These are phyloP conservation scores for Porites divaricata DNA, from an alignment of 92 coral and sea anemone genomes.

Conservation along the genomic window DNA sequence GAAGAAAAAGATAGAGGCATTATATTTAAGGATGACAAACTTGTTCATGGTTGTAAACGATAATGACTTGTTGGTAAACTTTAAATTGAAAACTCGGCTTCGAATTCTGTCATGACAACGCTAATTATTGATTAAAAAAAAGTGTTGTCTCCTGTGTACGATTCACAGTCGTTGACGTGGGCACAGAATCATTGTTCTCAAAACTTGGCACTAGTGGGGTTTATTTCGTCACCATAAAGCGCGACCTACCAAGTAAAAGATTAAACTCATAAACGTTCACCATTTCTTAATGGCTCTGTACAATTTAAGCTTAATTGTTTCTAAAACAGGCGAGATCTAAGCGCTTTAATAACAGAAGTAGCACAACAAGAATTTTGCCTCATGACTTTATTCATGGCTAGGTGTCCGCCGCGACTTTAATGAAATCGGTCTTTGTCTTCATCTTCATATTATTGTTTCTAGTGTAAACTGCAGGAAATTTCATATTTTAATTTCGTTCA, in stretches of 20 bases:
- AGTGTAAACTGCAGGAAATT: too few species aligned
- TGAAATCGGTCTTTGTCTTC: too few species aligned
- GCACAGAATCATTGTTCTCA: neutral
- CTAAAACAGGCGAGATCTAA: constrained; percentile 3
- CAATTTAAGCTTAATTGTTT: neutral
- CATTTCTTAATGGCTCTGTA: constrained; percentile 4
- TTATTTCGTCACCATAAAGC: neutral
- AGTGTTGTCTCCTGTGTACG: neutral
- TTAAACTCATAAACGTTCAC: neutral
- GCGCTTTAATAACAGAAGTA: neutral
- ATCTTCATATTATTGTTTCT: too few species aligned
- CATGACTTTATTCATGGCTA: neutral
- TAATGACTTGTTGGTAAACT: neutral
- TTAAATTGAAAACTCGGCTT: neutral
- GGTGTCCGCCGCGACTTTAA: neutral
- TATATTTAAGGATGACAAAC: too few species aligned
- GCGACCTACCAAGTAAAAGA: neutral
- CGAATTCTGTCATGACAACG: neutral
- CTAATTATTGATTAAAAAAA: neutral
- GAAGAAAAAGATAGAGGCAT: neutral
- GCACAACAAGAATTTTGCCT: neutral
- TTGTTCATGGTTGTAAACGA: neutral
- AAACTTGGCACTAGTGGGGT: neutral
- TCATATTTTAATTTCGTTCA: too few species aligned
- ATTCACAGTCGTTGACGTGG: neutral